Evolutionary conservation across 2,797 vertebrate genomes (phyloP).

Genomic region (Syngnathus acus): DNA sequence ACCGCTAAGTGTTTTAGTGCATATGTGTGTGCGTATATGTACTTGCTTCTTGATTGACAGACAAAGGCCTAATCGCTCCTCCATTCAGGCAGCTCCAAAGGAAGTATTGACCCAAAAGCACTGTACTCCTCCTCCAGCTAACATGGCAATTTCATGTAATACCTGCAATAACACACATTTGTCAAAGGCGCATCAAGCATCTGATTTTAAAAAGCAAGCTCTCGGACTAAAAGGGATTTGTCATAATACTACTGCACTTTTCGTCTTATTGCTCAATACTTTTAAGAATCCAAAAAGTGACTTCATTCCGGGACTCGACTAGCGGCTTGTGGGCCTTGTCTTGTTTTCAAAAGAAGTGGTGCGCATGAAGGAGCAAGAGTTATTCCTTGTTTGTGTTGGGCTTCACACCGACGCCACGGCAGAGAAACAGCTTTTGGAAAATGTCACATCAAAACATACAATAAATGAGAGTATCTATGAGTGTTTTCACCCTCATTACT

Average conservation of each 20-base stretch:
- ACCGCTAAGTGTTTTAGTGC: conserved; percentile 15
- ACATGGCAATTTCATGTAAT: conserved; percentile 98
- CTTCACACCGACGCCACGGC: conserved; percentile 4
- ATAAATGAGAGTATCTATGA: neutral
- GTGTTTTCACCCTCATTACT: neutral
- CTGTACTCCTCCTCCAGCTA: conserved; percentile 86
- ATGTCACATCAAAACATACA: neutral
- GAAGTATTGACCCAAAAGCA: conserved; percentile 96
- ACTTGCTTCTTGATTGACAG: conserved; percentile 83
- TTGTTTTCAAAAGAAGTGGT: conserved; percentile 30
- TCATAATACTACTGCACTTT: conserved; percentile 54
- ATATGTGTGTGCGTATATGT: conserved; percentile 17
- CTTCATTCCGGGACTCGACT: neutral
- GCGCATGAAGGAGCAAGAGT: conserved; percentile 36
- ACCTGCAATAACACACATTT: conserved; percentile 95
- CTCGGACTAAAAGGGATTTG: conserved; percentile 57
- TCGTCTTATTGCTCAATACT: conserved; percentile 16
- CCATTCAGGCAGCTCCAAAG: conserved; percentile 76
- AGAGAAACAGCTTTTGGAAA: conserved; percentile 1
- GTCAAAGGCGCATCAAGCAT: conserved; percentile 81
- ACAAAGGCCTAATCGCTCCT: conserved; percentile 86
- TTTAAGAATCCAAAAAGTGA: neutral
- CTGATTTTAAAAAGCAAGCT: conserved; percentile 80
- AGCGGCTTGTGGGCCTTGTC: neutral
- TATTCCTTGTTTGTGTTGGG: conserved; percentile 35